Evolutionary conservation across 2,797 vertebrate species (phyloP).

Genomic region (Phyllotis vaccarum): DNA sequence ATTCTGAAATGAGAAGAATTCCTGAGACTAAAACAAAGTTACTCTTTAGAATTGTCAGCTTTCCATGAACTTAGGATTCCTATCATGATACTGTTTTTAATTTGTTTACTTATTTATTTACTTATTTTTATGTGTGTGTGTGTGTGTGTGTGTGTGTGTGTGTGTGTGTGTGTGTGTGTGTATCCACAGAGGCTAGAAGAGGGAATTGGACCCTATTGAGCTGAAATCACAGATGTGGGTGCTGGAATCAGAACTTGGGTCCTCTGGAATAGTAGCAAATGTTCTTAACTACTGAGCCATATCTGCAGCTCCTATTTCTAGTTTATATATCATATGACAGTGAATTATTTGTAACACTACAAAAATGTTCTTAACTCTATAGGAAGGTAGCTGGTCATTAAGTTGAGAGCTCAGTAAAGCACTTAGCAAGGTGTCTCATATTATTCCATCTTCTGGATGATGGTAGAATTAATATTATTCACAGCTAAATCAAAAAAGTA

Average conservation of each 20-base stretch:
- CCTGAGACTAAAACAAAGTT: slow-evolving; percentile 42
- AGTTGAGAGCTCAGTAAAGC: slow-evolving; percentile 52
- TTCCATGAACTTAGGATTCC: slow-evolving; percentile 2
- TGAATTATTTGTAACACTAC: slow-evolving; percentile 18
- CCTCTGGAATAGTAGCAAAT: neutral
- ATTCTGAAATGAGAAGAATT: slow-evolving; percentile 52
- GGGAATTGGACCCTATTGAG: neutral
- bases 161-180: neutral
- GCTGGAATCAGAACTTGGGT: neutral
- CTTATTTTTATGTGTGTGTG: neutral
- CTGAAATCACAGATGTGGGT: neutral
- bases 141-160: neutral
- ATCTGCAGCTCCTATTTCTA: neutral
- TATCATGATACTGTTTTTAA: slow-evolving; percentile 37
- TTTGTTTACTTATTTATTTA: neutral
- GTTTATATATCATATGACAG: slow-evolving; percentile 26
- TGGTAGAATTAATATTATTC: slow-evolving; percentile 61
- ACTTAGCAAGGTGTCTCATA: slow-evolving; percentile 65
- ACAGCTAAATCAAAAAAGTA: slow-evolving; percentile 62
- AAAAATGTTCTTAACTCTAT: slow-evolving; percentile 43
- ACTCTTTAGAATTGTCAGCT: slow-evolving; percentile 30
- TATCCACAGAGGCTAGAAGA: neutral
- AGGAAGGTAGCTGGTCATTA: slow-evolving; percentile 48
- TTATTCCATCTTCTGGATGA: slow-evolving; percentile 58
- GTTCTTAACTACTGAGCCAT: neutral